Base-by-base conservation (phyloP, 2,888 invertebrate genomes). In the Neoitamus cyanurus region DNA sequence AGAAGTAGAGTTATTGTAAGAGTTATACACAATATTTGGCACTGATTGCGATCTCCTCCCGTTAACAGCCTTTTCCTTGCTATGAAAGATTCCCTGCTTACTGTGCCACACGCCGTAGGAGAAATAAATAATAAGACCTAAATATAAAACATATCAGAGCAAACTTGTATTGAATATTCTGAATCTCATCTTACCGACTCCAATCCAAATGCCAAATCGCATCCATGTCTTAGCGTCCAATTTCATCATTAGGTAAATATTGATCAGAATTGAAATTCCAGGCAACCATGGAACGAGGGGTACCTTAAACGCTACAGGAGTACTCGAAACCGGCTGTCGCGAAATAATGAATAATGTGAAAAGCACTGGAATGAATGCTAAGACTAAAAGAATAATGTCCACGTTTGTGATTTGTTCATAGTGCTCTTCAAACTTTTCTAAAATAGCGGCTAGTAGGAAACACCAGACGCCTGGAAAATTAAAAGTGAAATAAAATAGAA, bases 201-300 rank as follows among this genome's bases (percentile, higher is more conserved):
- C 89, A 92, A 97, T 94, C 97, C 97, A 98, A 36, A 96, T 92
- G 3, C 92, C 92, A 89, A 97, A 96, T 87, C 97, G 92, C n/a
- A 97, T 92, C 97, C 98, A 98, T 0, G 97, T 97, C 86, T 93
- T 92, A 0, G 90, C 88, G 87, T 95, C 95, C 85, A 91, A 86
- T 85, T 90, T 89, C 7, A 90, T 87, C 97, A 98, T 97, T 28
- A 98, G 92, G 89, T 97, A 96, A 84, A 97, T 93, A 89, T 98
- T 98, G 69, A 96, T 93, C 87, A 97, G 93, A 86, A 97, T 95
- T 89, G 97, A 97, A 70, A 96, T 88, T 46, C 95, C 95, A 0
- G 97, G 97, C 82, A 97, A 90, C 85, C 96, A 91, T 1, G 98
- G 98, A 0, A 97, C 96, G 15, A 95, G 91, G 0, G 97, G 97